Conservation (phyloP, 2,113 vertebrate species). For the Onychostoma macrolepis region DNA sequence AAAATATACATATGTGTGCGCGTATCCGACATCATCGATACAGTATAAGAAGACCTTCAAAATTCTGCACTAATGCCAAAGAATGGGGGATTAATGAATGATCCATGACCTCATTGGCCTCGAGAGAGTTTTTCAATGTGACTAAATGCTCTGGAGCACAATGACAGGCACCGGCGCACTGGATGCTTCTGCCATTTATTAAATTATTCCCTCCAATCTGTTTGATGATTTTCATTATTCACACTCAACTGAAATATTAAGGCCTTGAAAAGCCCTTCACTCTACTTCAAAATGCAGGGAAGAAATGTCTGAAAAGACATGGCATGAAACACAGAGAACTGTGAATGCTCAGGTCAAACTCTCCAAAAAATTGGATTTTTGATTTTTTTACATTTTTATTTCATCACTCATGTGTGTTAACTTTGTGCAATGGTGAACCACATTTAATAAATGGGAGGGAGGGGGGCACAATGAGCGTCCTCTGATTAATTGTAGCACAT, state of each 20-base stretch:
- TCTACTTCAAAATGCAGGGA: conserved; percentile 52
- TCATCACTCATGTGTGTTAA: conserved; percentile 29
- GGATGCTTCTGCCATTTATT: conserved; percentile 52
- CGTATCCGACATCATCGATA: background rate
- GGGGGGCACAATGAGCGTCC: background rate
- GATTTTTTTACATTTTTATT: no score
- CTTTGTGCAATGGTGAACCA: conserved; percentile 23
- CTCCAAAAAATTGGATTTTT: conserved; percentile 28
- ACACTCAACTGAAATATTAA: conserved; percentile 56
- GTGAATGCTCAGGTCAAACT: conserved; percentile 33
- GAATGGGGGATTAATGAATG: conserved; percentile 53
- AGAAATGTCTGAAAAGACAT: conserved; percentile 49
- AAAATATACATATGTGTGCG: conserved; percentile 3
- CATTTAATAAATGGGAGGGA: conserved; percentile 1
- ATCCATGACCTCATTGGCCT: conserved; percentile 58
- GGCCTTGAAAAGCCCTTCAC: conserved; percentile 62
- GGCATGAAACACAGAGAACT: conserved; percentile 44
- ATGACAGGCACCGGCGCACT: conserved; percentile 44
- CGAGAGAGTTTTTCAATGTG: conserved; percentile 55
- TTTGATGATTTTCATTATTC: conserved; percentile 62
- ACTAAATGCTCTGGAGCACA: conserved; percentile 52
- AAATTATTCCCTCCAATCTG: conserved; percentile 61
- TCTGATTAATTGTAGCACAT: background rate
- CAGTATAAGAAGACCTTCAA: conserved; percentile 45
- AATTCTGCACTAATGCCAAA: conserved; percentile 43